Base-by-base conservation (phyloP, 1,140 invertebrate species). In the Tigriopus japonicus region DNA sequence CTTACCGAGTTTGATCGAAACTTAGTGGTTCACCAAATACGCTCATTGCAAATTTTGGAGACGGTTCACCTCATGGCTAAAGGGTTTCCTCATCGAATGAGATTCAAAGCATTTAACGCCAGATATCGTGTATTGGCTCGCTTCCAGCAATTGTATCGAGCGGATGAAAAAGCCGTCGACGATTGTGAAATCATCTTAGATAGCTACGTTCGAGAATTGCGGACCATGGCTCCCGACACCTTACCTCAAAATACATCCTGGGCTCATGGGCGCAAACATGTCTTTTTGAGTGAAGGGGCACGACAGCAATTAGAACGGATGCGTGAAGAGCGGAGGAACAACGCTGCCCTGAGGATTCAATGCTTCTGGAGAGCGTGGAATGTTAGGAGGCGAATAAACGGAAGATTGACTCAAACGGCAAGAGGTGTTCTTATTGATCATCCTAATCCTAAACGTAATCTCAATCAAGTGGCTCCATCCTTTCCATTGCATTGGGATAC, bases 221-320 rank as follows among this genome's bases (percentile, higher is more conserved):
- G 73, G 58, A 68, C 67, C 63, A 66, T 66, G 40, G 58, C 64
- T 56, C 51, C n/a, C 58, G 23, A 49, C 23, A 59, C 24, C 52
- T 71, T 68, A 28, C 71, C 73, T 63, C 68, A 76, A 10, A 76
- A 81, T 51, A 86, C 83, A 56, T 83, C 81, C 68, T 90, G 86
- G 86, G 86, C 87, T n/a, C 76, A 89, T 21, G 91, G 90, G 62
- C 90, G 91, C 69, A 76, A 88, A 42, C 89, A 94, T 69, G 86
- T 93, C 17, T 94, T 94, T 72, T 78, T 93, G 6, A 93, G 89
- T 73, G 91, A 95, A 73, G 86, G 86, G 7, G 87, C 90, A 63
- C 77, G 91, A 15, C 91, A 94, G 73, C 79, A 87, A 64, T 72
- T 92, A 53, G 91, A 94, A 73, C 79, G 81, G 62, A 72, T 89